phyloP scores from a whole-genome alignment of 2,888 invertebrate species.

The Ctena decussata region DNA sequence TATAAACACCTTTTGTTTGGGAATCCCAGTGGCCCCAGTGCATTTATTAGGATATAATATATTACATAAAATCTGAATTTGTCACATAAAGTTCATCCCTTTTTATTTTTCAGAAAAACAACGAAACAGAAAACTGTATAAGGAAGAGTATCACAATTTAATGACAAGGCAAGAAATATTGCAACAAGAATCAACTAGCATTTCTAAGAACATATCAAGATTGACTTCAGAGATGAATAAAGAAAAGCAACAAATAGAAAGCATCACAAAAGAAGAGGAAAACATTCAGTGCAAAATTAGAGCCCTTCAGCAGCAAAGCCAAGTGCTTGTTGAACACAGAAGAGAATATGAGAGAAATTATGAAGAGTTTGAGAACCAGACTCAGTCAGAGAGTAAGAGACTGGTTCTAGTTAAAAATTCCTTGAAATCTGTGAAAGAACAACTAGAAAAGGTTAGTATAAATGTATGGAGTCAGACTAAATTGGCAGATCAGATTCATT shows the following conservation, averaged over 20 bases:
- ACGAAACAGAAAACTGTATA: constrained; percentile 1
- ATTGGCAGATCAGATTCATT: too few relatives aligned
- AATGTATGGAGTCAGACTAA: too few relatives aligned
- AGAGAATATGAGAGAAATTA: constrained; percentile 57
- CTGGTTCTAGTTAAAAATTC: constrained; percentile 58
- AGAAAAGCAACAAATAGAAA: constrained; percentile 56
- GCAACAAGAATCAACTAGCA: constrained; percentile 48
- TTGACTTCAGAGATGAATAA: constrained; percentile 44
- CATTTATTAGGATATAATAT: too few relatives aligned
- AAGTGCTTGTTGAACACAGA: constrained; percentile 54
- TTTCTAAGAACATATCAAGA: constrained; percentile 36
- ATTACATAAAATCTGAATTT: too few relatives aligned
- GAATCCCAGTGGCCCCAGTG: too few relatives aligned
- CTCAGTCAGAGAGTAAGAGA: constrained; percentile 55
- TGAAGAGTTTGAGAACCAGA: constrained; percentile 43
- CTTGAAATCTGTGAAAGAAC: constrained; percentile 51
- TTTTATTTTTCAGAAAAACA: neutral
- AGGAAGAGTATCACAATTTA: constrained; percentile 60
- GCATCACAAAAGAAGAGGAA: constrained; percentile 58
- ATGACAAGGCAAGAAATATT: constrained; percentile 62
- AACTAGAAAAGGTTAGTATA: constrained; percentile 63
- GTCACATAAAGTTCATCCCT: too few relatives aligned
- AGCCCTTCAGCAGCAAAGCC: constrained; percentile 43
- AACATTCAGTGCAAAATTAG: constrained; percentile 25
- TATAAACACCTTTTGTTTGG: too few relatives aligned